A percentile compares a stretch with the other conserved stretches of the same genome.
These are phyloP conservation scores for Catocala sponsa DNA, from an alignment of 2,888 invertebrate species.

Conservation along the genomic window DNA sequence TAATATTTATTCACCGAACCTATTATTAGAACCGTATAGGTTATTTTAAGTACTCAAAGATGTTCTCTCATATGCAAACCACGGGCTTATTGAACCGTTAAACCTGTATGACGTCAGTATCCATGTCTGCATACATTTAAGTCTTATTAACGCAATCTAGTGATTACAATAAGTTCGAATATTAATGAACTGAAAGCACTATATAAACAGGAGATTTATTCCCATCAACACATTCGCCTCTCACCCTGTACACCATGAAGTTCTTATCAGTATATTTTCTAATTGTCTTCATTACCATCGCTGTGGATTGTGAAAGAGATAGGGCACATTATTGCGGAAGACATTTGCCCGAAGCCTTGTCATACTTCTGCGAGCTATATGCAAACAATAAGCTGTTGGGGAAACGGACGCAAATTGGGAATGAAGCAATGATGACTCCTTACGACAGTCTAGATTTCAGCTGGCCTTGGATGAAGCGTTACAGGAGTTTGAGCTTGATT, in stretches of 20 bases:
- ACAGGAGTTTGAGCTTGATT: constrained; percentile 7
- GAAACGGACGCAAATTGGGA: constrained; percentile 14
- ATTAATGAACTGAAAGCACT: constrained; percentile 48
- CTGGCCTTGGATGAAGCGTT: constrained; percentile 20
- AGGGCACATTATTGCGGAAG: constrained; percentile 48
- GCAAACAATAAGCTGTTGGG: constrained; percentile 9
- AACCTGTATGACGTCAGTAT: constrained; percentile 43
- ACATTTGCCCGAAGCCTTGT: constrained; percentile 36
- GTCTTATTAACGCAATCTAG: constrained; percentile 35
- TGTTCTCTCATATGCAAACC: constrained; percentile 11
- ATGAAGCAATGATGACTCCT: constrained; percentile 2
- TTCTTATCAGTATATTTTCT: constrained; percentile 16
- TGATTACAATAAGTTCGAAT: constrained; percentile 39
- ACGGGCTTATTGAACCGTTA: constrained; percentile 20
- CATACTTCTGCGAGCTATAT: constrained; percentile 23
- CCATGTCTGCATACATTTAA: constrained; percentile 24
- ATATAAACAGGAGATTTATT: constrained; percentile 39
- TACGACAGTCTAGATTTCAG: neutral
- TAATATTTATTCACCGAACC: no score
- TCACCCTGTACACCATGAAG: constrained; percentile 31
- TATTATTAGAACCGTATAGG: neutral
- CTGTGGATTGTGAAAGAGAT: constrained; percentile 5
- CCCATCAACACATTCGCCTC: constrained; percentile 18
- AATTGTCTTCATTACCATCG: constrained; percentile 1
- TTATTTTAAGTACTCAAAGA: constrained; percentile 1